A percentile compares a stretch with the other conserved stretches of the same genome.
Evolutionary conservation across 2,797 vertebrate genomes (phyloP).

Genomic region (Rhadinocentrus ornatus): DNA sequence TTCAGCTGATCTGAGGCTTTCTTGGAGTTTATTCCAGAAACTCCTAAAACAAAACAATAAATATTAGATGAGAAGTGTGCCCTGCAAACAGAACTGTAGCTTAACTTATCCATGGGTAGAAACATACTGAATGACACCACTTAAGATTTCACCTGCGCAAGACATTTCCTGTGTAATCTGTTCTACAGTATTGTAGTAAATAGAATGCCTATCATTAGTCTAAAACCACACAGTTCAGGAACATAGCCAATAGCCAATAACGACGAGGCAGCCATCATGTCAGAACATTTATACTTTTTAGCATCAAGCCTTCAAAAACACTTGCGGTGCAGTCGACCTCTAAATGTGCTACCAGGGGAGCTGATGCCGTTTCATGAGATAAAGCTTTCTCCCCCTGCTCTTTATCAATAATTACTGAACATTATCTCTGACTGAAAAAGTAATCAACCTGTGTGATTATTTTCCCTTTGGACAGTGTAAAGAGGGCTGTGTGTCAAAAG

Average conservation of each 20-base stretch:
- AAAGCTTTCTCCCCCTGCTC: slow-evolving; percentile 19
- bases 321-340: slow-evolving; percentile 10
- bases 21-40: no score
- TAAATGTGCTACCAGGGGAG: slow-evolving; percentile 22
- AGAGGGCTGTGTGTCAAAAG: not conserved
- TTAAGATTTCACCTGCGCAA: no score
- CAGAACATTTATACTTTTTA: slow-evolving; percentile 13
- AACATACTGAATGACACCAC: no score
- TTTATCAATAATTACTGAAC: slow-evolving; percentile 42
- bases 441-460: not conserved
- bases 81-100: no score
- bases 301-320: slow-evolving; percentile 21
- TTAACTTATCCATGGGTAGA: no score
- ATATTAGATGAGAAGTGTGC: no score
- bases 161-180: no score
- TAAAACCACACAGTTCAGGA: not conserved
- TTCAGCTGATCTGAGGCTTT: no score
- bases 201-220: not conserved
- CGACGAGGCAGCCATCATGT: slow-evolving; percentile 9
- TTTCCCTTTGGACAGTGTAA: not conserved
- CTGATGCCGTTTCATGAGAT: slow-evolving; percentile 28
- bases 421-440: slow-evolving; percentile 6
- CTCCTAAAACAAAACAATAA: no score
- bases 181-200: no score
- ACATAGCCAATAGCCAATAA: not conserved